A percentile compares a stretch with the other conserved stretches of the same genome.
Conservation (phyloP, 2,888 invertebrate genomes). For the Hemistola chrysoprasaria region DNA sequence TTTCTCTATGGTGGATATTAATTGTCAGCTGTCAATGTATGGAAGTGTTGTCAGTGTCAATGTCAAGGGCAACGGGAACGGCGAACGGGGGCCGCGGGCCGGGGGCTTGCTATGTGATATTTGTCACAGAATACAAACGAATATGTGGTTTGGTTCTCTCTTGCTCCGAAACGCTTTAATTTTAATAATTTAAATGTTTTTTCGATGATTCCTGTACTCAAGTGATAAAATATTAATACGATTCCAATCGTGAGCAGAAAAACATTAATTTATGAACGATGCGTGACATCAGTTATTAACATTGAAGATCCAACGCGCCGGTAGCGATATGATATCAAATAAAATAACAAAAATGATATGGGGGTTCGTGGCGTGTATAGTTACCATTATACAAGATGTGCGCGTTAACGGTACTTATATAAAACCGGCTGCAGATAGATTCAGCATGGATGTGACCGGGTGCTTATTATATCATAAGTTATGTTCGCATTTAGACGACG, state of each 20-base stretch:
- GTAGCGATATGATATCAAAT: slow-evolving; percentile 56
- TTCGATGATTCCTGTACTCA: background rate
- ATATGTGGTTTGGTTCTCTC: background rate
- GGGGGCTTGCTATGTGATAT: background rate
- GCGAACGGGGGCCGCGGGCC: background rate
- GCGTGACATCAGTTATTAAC: slow-evolving; percentile 18
- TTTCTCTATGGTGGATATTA: too few relatives aligned
- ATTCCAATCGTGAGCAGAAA: slow-evolving; percentile 1
- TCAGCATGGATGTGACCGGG: slow-evolving; percentile 55
- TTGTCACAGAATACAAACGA: too few relatives aligned
- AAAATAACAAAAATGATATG: slow-evolving; percentile 40
- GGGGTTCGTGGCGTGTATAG: slow-evolving; percentile 36
- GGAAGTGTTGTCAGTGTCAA: background rate
- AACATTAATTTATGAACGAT: slow-evolving; percentile 6
- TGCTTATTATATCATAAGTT: slow-evolving; percentile 66
- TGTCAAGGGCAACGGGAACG: background rate
- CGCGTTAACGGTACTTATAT: slow-evolving; percentile 47
- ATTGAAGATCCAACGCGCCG: slow-evolving; percentile 32
- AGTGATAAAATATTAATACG: slow-evolving; percentile 1
- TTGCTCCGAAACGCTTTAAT: background rate
- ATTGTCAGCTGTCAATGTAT: too few relatives aligned
- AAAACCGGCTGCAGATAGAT: slow-evolving; percentile 51
- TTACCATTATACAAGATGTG: slow-evolving; percentile 43
- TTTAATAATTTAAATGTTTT: background rate
- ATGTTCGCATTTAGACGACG: slow-evolving; percentile 66